Base-by-base conservation (phyloP, 2,113 vertebrate genomes). In the Myotis davidii region DNA sequence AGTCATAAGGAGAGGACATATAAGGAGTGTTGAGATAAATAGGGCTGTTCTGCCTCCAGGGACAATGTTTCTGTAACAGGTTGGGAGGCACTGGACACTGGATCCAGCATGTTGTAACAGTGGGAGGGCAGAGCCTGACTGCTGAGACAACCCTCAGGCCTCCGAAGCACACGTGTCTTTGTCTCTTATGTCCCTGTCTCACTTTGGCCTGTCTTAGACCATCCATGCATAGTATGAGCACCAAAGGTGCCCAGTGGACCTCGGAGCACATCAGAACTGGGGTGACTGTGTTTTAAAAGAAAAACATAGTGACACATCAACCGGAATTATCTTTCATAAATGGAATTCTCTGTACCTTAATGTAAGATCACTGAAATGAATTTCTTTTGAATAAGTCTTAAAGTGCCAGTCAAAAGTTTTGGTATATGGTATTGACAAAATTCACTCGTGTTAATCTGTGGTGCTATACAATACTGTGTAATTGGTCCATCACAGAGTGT, bases 381-480 rank as follows among this genome's bases (percentile, higher is more conserved):
- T 61, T 39, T 52, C 48, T 64, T 65, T 34, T 4, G 3, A 72
- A 21, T 56, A 34, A 17, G 27, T 27, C n/a, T 72, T 82, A 42
- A 27, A 85, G 48, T 52, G 21, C n/a, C 45, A 29, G 0, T 74
- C 9, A 8, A 29, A 23, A 69, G 42, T 25, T 14, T 56, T 81
- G 25, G 8, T 25, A 17, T 21, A 14, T 48, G 64, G 18, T 59
- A 11, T 23, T 32, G 48, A 27, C 79, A 39, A 0, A 3, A 34
- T 6, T 42, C 2, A 0, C 14, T 32, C 0, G 0, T 45, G 27
- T 61, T n/a, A 4, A 13, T 32, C n/a, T 78, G 61, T 14, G 39
- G 12, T 39, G n/a, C 25, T 54, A 4, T 42, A n/a, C 42, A 21
- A 4, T 5, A 4, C 27, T 12, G n/a, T 37, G 76, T n/a, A 10